Evolutionary conservation across 64 coral and sea anemone species (phyloP).

Genomic region (Actinia equina): DNA sequence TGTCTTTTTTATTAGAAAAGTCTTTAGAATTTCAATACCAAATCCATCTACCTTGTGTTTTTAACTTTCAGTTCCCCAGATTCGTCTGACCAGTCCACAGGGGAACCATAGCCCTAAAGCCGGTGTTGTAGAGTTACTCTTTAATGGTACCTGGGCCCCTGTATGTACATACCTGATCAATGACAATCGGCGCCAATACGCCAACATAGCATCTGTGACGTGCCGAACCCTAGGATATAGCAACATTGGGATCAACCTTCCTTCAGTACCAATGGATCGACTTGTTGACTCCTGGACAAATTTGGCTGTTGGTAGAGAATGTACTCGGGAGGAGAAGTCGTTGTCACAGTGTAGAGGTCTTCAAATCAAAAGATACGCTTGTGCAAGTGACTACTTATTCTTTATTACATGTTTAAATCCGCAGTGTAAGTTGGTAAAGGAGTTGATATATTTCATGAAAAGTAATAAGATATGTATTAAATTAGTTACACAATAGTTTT

Average conservation of each 20-base stretch:
- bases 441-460: neutral
- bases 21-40: too few species aligned
- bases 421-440: neutral
- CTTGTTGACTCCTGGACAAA: neutral
- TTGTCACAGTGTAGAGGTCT: neutral
- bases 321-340: neutral
- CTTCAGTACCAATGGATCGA: neutral
- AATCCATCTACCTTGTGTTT: too few species aligned
- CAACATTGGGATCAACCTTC: neutral
- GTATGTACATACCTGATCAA: neutral
- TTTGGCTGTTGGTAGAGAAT: neutral
- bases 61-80: neutral
- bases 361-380: neutral
- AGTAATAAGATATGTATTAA: too few species aligned
- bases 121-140: neutral
- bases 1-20: too few species aligned
- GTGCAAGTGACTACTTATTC: neutral
- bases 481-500: too few species aligned
- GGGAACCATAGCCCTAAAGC: neutral
- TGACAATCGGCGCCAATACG: neutral
- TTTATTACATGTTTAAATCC: neutral
- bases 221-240: neutral
- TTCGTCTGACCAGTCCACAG: neutral
- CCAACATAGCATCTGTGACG: neutral
- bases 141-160: neutral